A percentile compares a stretch with the other conserved stretches of the same genome.
Evolutionary conservation across 2,113 vertebrate genomes (phyloP).

Genomic region (Melanotaenia duboulayi): DNA sequence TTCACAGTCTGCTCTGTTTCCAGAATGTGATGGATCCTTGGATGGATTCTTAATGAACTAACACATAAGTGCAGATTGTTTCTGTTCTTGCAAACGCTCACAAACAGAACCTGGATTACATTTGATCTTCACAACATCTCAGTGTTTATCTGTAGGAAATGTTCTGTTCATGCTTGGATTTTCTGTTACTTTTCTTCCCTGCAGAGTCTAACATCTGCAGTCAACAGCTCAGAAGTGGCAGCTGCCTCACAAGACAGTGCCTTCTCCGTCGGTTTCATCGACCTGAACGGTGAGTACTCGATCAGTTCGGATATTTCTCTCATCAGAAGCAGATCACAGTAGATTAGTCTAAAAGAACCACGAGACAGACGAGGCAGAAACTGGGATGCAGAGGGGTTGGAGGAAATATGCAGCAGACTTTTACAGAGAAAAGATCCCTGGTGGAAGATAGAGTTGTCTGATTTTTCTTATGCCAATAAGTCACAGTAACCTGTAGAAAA

Average conservation of each 20-base stretch:
- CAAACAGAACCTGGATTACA: no score
- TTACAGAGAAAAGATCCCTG: background rate
- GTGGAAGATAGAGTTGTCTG: constrained; percentile 13
- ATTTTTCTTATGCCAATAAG: constrained; percentile 20
- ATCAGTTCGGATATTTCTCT: background rate
- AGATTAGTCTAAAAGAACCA: background rate
- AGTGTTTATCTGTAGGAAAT: background rate
- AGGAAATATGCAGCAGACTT: background rate
- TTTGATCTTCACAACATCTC: no score
- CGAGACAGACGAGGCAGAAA: background rate
- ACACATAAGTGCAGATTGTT: no score
- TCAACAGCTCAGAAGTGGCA: constrained; percentile 57
- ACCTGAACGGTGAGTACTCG: constrained; percentile 86
- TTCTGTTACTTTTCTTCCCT: background rate
- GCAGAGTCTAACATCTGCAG: constrained; percentile 86
- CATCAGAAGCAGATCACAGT: background rate
- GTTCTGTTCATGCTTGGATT: background rate
- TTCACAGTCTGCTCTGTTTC: constrained; percentile 25
- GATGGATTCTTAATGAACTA: no score
- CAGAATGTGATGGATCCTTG: constrained; percentile 1
- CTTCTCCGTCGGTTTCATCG: constrained; percentile 88
- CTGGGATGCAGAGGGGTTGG: background rate
- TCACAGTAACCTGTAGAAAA: constrained; percentile 13
- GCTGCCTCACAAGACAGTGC: constrained; percentile 69
- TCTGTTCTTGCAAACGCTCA: no score